A percentile compares a stretch with the other conserved stretches of the same genome.
phyloP scores from a whole-genome alignment of 2,797 vertebrate genomes.

The Chelonia mydas region DNA sequence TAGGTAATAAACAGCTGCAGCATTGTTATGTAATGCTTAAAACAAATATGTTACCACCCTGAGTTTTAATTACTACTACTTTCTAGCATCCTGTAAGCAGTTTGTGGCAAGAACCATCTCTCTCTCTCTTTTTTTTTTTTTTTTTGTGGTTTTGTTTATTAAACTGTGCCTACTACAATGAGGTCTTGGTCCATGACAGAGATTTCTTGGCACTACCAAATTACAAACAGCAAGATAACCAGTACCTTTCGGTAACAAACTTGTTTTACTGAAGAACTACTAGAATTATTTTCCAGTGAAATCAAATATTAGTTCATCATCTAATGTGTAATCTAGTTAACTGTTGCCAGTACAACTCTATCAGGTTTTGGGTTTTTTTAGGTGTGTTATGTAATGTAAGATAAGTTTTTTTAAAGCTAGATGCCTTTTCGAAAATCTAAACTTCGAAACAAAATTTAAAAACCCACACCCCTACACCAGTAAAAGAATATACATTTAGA shows the following conservation, averaged over 20 bases:
- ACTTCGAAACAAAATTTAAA: neutral
- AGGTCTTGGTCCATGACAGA: neutral
- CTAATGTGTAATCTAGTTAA: neutral
- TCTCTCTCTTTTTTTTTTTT: neutral
- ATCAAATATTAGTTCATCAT: neutral
- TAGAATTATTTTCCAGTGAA: neutral
- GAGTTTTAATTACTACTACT: neutral
- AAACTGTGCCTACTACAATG: neutral
- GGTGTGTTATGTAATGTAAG: no score
- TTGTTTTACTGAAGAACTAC: neutral
- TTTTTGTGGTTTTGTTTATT: neutral
- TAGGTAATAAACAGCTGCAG: accelerated
- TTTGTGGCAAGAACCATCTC: neutral
- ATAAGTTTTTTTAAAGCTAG: accelerated
- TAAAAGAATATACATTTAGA: neutral
- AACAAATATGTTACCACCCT: neutral
- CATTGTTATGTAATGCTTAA: neutral
- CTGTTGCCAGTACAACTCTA: accelerated
- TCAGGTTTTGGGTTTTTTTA: neutral
- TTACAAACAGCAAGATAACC: neutral
- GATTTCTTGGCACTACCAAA: neutral
- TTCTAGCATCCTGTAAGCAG: neutral
- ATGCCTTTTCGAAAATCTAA: neutral
- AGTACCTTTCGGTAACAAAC: neutral
- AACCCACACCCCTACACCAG: neutral